Conservation (phyloP, 2,888 invertebrate genomes). For the Orchesella flavescens region DNA sequence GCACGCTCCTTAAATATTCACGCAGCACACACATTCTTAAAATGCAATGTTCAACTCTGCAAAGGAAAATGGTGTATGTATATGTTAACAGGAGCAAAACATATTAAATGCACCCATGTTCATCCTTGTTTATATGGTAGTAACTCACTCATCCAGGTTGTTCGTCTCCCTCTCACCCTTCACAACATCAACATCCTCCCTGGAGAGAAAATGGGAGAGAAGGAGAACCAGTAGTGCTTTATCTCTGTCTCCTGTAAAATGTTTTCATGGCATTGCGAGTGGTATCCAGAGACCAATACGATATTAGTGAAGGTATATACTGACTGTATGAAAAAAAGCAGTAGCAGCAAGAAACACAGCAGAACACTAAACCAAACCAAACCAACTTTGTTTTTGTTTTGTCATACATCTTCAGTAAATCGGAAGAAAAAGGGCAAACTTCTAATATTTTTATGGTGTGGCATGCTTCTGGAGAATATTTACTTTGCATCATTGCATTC, state of each 20-base stretch:
- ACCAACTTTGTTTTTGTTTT: background rate
- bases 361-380: too few species aligned
- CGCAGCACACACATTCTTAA: background rate
- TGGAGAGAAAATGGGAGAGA: constrained; percentile 33
- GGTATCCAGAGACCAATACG: constrained; percentile 57
- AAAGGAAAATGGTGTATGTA: background rate
- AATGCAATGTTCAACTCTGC: background rate
- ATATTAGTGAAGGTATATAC: background rate
- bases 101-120: background rate
- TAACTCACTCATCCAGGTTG: constrained; percentile 45
- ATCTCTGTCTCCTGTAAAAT: constrained; percentile 53
- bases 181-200: constrained; percentile 37
- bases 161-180: constrained; percentile 51
- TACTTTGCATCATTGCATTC: background rate
- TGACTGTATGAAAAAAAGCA: background rate
- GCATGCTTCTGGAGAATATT: constrained; percentile 7
- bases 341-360: background rate
- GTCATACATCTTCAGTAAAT: constrained; percentile 2
- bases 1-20: background rate
- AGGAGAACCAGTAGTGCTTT: constrained; percentile 52
- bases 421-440: constrained; percentile 20
- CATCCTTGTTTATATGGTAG: background rate
- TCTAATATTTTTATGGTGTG: constrained; percentile 46
- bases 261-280: constrained; percentile 46
- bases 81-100: background rate